phyloP scores from a whole-genome alignment of 2,113 vertebrate genomes.

The Coturnix japonica region DNA sequence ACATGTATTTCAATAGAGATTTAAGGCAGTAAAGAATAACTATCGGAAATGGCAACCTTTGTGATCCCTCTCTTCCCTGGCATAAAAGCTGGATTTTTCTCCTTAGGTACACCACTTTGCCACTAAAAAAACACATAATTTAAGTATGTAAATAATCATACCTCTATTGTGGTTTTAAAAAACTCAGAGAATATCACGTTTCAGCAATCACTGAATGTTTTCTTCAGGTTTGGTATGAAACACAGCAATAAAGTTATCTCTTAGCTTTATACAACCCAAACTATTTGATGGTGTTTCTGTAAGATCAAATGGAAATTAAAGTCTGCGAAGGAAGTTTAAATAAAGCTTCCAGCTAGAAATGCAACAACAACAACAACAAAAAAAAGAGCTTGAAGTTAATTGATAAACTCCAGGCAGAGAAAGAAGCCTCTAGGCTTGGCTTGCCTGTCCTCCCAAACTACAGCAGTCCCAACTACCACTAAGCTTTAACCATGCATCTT shows the following conservation, averaged over 20 bases:
- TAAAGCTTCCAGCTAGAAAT: slow-evolving; percentile 68
- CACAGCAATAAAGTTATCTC: slow-evolving; percentile 61
- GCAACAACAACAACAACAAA: slow-evolving; percentile 44
- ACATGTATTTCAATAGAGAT: not conserved
- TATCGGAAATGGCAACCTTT: slow-evolving; percentile 42
- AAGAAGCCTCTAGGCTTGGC: slow-evolving; percentile 65
- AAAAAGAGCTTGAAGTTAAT: slow-evolving; percentile 46
- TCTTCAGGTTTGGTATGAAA: slow-evolving; percentile 57
- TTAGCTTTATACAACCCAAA: slow-evolving; percentile 40
- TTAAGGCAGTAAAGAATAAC: slow-evolving; percentile 33
- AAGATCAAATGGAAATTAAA: slow-evolving; percentile 70
- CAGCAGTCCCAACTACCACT: not conserved
- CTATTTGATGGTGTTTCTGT: slow-evolving; percentile 64
- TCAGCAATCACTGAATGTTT: slow-evolving; percentile 47
- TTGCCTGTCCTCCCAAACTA: slow-evolving; percentile 48
- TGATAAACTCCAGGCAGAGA: slow-evolving; percentile 69
- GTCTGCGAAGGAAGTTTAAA: slow-evolving; percentile 72
- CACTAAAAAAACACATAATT: slow-evolving; percentile 40
- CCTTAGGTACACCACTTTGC: slow-evolving; percentile 15
- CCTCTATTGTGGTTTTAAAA: slow-evolving; percentile 60
- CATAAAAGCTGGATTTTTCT: slow-evolving; percentile 28
- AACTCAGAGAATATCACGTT: slow-evolving; percentile 37
- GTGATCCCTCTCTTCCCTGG: slow-evolving; percentile 13
- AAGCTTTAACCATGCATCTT: not conserved
- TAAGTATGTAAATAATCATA: slow-evolving; percentile 41